Percentiles rank a stretch among this genome's conserved stretches.
phyloP scores from a whole-genome alignment of 1,140 invertebrate genomes.

The Brachionus sp. region DNA sequence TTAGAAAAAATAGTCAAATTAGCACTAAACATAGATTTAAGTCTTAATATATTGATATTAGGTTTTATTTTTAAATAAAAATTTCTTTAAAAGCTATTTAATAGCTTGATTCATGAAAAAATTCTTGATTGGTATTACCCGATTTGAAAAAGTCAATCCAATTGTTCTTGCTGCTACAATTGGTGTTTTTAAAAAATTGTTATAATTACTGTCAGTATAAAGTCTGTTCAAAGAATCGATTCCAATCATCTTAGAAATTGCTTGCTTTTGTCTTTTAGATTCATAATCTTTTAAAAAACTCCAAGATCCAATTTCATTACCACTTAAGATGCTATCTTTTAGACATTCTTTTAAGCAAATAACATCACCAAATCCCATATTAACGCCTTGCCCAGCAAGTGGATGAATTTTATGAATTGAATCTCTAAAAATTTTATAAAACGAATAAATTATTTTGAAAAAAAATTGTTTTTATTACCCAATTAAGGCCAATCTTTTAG shows the following conservation, averaged over 20 bases:
- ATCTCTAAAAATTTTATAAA: constrained; percentile 65
- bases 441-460: neutral
- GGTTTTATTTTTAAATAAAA: neutral
- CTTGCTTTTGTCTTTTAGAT: constrained; percentile 74
- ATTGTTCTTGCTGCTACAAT: constrained; percentile 76
- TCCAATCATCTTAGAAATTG: constrained; percentile 78
- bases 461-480: constrained; percentile 64
- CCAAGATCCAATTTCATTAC: constrained; percentile 68
- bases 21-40: neutral
- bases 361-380: constrained; percentile 92
- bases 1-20: too few species aligned
- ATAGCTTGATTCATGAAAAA: constrained; percentile 14
- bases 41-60: neutral
- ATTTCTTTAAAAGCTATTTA: neutral
- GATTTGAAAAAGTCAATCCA: constrained; percentile 63
- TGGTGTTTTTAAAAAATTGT: constrained; percentile 61
- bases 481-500: constrained; percentile 71
- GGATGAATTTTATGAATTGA: constrained; percentile 94
- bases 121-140: neutral
- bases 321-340: constrained; percentile 68
- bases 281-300: constrained; percentile 76
- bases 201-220: constrained; percentile 69
- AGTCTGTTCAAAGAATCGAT: constrained; percentile 82
- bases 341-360: constrained; percentile 68
- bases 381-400: constrained; percentile 91